Evolutionary conservation across 2,113 vertebrate species (phyloP), one percentile per base, ranked within the genome.

Genomic region (Eulemur rufifrons): DNA sequence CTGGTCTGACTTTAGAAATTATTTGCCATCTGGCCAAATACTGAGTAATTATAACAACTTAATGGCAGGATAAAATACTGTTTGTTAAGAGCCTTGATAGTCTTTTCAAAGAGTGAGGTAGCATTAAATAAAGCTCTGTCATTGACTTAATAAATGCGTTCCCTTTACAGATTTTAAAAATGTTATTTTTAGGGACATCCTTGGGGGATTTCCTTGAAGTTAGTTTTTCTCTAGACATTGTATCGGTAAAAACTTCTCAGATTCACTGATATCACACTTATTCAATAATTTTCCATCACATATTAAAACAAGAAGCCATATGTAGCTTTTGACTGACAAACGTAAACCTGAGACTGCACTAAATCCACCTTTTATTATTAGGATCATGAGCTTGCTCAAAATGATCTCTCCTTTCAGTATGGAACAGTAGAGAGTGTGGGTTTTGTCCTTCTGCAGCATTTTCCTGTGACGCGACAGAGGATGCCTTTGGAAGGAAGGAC

Each of bases 1-100:
- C 98, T 98, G 98, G 98, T 98, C 97, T 84, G 95, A 98, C 97
- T 98, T 98, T 95, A 97, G 97, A 98, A 98, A 98, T 98, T 94
- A 98, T 97, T 98, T 98, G 86, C 98, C 98, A 99, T 98, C 98
- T 99, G 98, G 98, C 96, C 97, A 97, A 97, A 98, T 97, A 91
- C 95, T 71, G 89, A 92, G 93, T 98, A 98, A 98, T 98, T 98
- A 98, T 97, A 98, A 96, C 96, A 98, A 97, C 96, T 98, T 98
- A 98, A 98, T 97, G 98, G 93, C 86, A 95, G 95, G 91, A 96
- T 97, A 97, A 98, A 98, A 97, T 92, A 96, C 52, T 77, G 83
- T 98, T 98, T 98, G 95, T 97, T 97, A 97, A 97, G 93, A 97
- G 95, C 95, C 77, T 90, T 96, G 97, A 96, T 96, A 81, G 82